Evolutionary conservation across 2,113 vertebrate species (phyloP), one percentile per base, ranked within the genome.

Genomic region (Damaliscus lunatus): DNA sequence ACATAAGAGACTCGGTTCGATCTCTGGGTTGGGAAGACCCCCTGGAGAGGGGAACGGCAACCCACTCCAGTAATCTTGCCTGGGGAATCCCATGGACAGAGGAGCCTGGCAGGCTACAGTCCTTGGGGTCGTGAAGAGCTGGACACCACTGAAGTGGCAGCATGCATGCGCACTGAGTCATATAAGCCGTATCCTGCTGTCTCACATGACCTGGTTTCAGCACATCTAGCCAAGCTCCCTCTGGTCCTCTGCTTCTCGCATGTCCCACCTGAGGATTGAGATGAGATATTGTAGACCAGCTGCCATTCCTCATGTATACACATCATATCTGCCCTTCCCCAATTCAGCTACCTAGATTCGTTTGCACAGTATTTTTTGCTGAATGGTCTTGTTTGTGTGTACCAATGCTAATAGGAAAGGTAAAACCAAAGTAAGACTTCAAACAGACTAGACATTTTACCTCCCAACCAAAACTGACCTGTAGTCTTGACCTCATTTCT

Each of bases 401-500:
- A 23, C n/a, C 19, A 31, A 13, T 64, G 62, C 55, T 40, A 5
- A 57, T 84, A 36, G 4, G 36, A 59, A 96, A 92, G 64, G 11
- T 3, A 81, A 92, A 90, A 67, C 15, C 11, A 88, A 59, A 78
- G 19, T 16, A 55, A 74, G 48, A 11, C 48, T 55, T 64, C 46
- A 60, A 43, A 40, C 16, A 84, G 21, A 53, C 60, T 62, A 77
- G 77, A 43, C 59, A 52, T 74, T 81, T 81, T 62, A 27, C 46
- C 80, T 78, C 52, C 81, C 55, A 57, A 62, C 23, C n/a, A 43
- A 89, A 82, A 53, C 40, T 21, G 12, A 78, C 78, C n/a, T 36
- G 13, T 77, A 80, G 25, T 17, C 60, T 92, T 87, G 77, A 91
- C 89, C 55, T 97, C 27, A 29, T 94, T 95, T 94, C 88, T 92